A percentile compares a stretch with the other conserved stretches of the same genome.
Evolutionary conservation across 2,888 invertebrate species (phyloP).

Genomic region (Drosophila eohydei): DNA sequence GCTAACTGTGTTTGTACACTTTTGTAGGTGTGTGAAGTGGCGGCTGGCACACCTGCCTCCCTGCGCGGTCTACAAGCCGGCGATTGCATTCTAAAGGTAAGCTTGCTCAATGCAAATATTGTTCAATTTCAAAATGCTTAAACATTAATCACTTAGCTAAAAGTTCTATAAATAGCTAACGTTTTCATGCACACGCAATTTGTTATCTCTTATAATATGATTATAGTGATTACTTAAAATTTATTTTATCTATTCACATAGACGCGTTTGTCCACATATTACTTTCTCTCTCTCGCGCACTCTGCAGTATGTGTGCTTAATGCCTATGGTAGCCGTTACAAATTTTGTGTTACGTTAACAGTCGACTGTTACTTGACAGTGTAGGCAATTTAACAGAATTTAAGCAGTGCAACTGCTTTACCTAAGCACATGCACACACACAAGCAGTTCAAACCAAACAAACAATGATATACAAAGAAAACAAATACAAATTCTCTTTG

Average conservation of each 20-base stretch:
- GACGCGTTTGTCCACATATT: background rate
- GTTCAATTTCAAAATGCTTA: too few relatives aligned
- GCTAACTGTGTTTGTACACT: background rate
- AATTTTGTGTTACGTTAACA: background rate
- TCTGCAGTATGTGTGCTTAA: background rate
- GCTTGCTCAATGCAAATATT: conserved; percentile 66
- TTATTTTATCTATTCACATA: conserved; percentile 3
- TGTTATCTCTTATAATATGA: background rate
- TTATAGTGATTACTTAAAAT: background rate
- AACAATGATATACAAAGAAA: background rate
- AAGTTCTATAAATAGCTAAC: background rate
- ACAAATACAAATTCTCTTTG: background rate
- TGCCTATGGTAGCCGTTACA: background rate
- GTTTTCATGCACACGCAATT: background rate
- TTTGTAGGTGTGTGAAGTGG: conserved; percentile 87
- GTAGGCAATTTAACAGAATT: background rate
- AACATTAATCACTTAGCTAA: background rate
- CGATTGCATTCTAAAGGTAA: conserved; percentile 90
- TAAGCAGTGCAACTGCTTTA: conserved; percentile 31
- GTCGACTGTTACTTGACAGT: conserved; percentile 8
- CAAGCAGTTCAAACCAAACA: conserved; percentile 11
- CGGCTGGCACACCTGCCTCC: conserved; percentile 87
- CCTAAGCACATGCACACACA: background rate
- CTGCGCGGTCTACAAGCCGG: conserved; percentile 88
- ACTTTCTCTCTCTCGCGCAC: background rate